Conservation (phyloP, 2,888 invertebrate genomes). For the Acanthopleura granulata region DNA sequence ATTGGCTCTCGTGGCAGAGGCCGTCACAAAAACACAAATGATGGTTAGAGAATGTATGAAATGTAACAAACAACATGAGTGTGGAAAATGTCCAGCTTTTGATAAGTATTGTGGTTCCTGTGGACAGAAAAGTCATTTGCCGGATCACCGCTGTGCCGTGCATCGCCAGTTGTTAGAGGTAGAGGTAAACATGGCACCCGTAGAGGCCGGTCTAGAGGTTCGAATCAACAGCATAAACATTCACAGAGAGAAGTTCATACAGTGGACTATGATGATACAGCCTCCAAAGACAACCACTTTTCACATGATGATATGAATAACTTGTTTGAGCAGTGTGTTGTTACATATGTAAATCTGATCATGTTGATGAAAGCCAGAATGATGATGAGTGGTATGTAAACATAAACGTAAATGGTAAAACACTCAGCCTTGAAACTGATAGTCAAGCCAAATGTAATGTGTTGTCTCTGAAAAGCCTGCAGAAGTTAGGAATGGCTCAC, state of each 20-base stretch:
- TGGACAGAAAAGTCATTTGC: too few species aligned
- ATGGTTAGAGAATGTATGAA: background rate
- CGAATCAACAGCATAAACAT: too few species aligned
- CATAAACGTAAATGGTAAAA: background rate
- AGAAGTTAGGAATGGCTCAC: too few species aligned
- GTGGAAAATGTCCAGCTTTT: conserved; percentile 23
- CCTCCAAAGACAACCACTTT: background rate
- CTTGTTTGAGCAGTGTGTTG: conserved; percentile 25
- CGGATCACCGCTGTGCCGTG: too few species aligned
- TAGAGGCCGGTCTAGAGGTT: too few species aligned
- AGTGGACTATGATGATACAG: background rate
- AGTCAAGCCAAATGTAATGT: conserved; percentile 17
- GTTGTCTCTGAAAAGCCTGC: background rate
- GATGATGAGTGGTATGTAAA: conserved; percentile 18
- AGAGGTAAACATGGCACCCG: too few species aligned
- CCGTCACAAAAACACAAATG: background rate
- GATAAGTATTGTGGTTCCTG: background rate
- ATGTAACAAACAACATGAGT: conserved; percentile 22
- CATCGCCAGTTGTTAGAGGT: too few species aligned
- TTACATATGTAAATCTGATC: conserved; percentile 6
- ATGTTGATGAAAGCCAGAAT: background rate
- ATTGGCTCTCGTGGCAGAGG: background rate
- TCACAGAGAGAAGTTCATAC: too few species aligned
- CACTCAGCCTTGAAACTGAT: background rate
- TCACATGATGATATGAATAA: conserved; percentile 17